Conservation (phyloP, 1,140 invertebrate species). For the Tetraneura akinire region DNA sequence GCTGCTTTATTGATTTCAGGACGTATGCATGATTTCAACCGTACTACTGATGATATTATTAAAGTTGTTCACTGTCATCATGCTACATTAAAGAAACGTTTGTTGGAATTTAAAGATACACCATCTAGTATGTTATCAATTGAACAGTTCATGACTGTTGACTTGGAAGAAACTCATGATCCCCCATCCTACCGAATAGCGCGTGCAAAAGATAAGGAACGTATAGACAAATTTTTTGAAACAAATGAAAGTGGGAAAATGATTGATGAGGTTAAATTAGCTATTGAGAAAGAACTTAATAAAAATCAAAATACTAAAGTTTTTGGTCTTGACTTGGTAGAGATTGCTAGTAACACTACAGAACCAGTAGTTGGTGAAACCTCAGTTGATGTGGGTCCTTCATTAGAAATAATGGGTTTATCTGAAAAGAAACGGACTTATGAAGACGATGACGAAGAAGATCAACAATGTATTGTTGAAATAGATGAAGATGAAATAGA, state of each 20-base stretch:
- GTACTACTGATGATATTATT: slow-evolving; percentile 86
- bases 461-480: slow-evolving; percentile 77
- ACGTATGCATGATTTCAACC: slow-evolving; percentile 86
- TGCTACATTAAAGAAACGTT: slow-evolving; percentile 84
- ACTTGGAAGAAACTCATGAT: slow-evolving; percentile 96
- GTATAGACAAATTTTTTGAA: slow-evolving; percentile 57
- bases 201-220: slow-evolving; percentile 80
- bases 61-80: slow-evolving; percentile 96
- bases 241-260: slow-evolving; percentile 40
- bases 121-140: slow-evolving; percentile 83
- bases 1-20: slow-evolving; percentile 90
- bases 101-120: slow-evolving; percentile 95
- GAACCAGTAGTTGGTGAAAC: not conserved
- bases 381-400: not conserved
- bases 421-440: slow-evolving; percentile 53
- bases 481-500: slow-evolving; percentile 88
- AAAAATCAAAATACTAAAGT: slow-evolving; percentile 41
- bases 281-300: slow-evolving; percentile 36
- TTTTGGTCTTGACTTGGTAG: slow-evolving; percentile 12
- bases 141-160: slow-evolving; percentile 96
- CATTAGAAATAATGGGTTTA: slow-evolving; percentile 49
- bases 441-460: slow-evolving; percentile 57
- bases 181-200: slow-evolving; percentile 92
- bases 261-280: slow-evolving; percentile 41
- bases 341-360: not conserved